Evolutionary conservation across 1,140 invertebrate species (phyloP), one percentile per base, ranked within the genome.

Genomic region (Trinorchestia longiramus): DNA sequence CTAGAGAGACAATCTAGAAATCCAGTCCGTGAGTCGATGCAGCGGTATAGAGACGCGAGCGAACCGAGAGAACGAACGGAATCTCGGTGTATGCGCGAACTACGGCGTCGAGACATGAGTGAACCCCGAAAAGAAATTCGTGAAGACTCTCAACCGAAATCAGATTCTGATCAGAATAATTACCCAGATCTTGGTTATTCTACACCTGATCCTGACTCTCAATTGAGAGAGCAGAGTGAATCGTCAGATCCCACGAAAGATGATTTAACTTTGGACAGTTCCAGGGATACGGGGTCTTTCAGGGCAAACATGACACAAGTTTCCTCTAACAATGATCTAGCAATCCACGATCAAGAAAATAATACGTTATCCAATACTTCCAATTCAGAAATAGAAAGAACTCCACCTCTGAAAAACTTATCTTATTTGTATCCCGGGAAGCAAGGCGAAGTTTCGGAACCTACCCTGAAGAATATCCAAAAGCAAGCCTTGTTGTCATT

Each of bases 401-500:
- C 43, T 11, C 41, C 44, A 3, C 40, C 92, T 0, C 47, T 94
- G 43, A 94, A 94, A 40, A 94, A 94, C 94, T 98, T 98, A 97
- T 98, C 98, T 15, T 98, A 98, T 97, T 97, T 98, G 87, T 98
- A 98, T 97, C 98, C 98, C 0, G 98, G 98, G n/a, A 98, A 98
- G 97, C 98, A 98, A 95, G 98, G 98, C 96, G 98, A 98, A 96
- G 98, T 98, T 43, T 98, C 98, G 0, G 98, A 98, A 97, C 94
- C 98, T 4, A 98, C 98, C 0, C 97, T 99, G 0, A 99, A 99
- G 97, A 98, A 98, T 0, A 98, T 99, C 53, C 98, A 99, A 97
- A 99, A 99, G 97, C 98, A 99, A 97, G 99, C 99, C 0, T 97
- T 99, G 0, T 97, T 99, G 44, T 98, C 98, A 0, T 99, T 98